These are phyloP conservation scores for Sinohyriopsis cumingii DNA, from an alignment of 2,888 invertebrate genomes.

Conservation along the genomic window DNA sequence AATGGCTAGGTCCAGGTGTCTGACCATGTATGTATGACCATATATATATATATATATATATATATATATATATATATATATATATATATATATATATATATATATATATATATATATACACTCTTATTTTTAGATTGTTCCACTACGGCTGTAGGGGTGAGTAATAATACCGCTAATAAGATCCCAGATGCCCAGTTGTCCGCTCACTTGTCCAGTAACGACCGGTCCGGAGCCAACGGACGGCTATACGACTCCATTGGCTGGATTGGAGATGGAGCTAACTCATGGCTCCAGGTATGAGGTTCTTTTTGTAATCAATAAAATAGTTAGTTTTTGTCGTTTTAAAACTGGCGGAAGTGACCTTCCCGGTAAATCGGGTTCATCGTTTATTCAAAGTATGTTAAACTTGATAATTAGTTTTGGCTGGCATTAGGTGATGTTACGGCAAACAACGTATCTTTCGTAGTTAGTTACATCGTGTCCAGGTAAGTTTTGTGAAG, in stretches of 20 bases:
- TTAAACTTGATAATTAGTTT: too few species aligned
- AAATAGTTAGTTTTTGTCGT: too few species aligned
- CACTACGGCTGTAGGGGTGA: slow-evolving; percentile 34
- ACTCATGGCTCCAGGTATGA: slow-evolving; percentile 42
- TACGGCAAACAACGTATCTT: too few species aligned
- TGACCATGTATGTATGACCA: too few species aligned
- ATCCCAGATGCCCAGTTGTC: slow-evolving; percentile 47
- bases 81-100: background rate
- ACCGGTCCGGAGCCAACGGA: slow-evolving; percentile 36
- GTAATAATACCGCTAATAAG: slow-evolving; percentile 11
- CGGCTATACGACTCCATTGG: slow-evolving; percentile 34
- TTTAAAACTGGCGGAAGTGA: background rate
- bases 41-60: too few species aligned
- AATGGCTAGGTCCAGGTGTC: too few species aligned
- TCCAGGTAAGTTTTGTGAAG: too few species aligned
- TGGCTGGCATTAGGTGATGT: too few species aligned
- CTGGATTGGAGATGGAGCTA: slow-evolving; percentile 33
- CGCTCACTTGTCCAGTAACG: slow-evolving; percentile 32
- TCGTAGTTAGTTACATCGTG: too few species aligned
- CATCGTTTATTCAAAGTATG: background rate
- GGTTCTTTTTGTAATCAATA: too few species aligned
- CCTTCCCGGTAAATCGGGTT: background rate
- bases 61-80: too few species aligned
- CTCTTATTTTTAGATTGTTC: slow-evolving; percentile 27
- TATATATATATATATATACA: too few species aligned